Evolutionary conservation across 2,888 invertebrate species (phyloP), one percentile per base, ranked within the genome.

Genomic region (Scaptomyza caliginosa): DNA sequence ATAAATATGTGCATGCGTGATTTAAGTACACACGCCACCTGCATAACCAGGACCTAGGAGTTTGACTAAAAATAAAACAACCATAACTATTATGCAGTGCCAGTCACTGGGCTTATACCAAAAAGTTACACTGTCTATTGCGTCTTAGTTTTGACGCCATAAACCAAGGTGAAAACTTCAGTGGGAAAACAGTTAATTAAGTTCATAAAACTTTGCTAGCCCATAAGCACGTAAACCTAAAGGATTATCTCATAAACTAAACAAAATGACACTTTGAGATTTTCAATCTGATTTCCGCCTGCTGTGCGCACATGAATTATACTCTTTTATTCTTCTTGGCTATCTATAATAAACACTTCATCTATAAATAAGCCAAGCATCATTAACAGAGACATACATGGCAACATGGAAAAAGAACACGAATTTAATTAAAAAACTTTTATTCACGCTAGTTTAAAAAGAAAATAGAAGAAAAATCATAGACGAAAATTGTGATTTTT

Each of bases 11-110:
- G 2, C 34, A 39, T 63, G 45, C 58, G 59, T 72, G 66, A 72
- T 72, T 77, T 69, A 70, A 46, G 69, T 36, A 57, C 79, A 63
- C 70, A 64, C 46, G 64, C 56, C 42, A 51, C 54, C 36, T 39
- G 45, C 39, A 10, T 49, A 32, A 1, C n/a, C 32, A 50, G 23
- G 36, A 23, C 36, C 48, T 17, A 26, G 1, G n/a, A 34, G 28
- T 54, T 46, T 26, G 7, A 13, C 60, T 6, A 43, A 58, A 63
- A 40, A 54, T 24, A 67, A 67, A 19, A 10, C 30, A 34, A 17
- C 17, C 39, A 32, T 34, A 55, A 55, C 23, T 23, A 46, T 8
- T 2, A 21, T 45, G 26, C 46, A 38, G 65, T 74, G 49, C 52
- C 74, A 66, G 49, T 50, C 42, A 19, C 4, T 43, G 4, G 59